These are phyloP conservation scores for Ailuropoda melanoleuca DNA, from an alignment of 2,113 vertebrate species.

Conservation along the genomic window DNA sequence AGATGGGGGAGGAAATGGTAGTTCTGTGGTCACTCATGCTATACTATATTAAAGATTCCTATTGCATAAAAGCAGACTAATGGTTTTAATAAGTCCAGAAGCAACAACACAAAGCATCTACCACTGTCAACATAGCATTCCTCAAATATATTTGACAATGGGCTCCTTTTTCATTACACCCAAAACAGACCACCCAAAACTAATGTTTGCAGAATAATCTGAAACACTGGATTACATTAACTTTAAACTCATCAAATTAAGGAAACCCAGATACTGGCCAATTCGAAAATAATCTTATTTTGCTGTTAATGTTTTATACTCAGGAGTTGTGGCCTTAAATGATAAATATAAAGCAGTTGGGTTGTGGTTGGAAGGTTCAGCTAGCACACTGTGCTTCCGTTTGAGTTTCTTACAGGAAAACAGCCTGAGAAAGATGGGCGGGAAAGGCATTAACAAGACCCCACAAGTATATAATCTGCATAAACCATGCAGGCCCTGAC, in stretches of 20 bases:
- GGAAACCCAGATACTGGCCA: background rate
- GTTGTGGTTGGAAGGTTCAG: background rate
- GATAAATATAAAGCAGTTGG: background rate
- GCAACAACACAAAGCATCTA: background rate
- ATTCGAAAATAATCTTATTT: background rate
- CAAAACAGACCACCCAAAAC: background rate
- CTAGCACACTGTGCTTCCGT: background rate
- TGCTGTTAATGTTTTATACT: background rate
- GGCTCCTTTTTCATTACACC: background rate
- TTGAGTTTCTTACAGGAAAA: background rate
- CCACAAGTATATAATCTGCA: fast-evolving
- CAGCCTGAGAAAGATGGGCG: fast-evolving
- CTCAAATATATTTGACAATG: background rate
- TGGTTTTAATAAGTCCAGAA: background rate
- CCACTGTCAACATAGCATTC: background rate
- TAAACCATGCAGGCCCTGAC: background rate
- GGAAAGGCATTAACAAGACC: background rate
- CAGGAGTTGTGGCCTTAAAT: background rate
- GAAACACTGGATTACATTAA: background rate
- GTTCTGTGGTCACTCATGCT: background rate
- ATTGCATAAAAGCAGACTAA: background rate
- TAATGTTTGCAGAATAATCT: background rate
- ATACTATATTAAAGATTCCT: background rate
- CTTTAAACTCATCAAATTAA: background rate
- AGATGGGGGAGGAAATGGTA: background rate